These are phyloP conservation scores for Stichodactyla helianthus DNA, from an alignment of 64 coral and sea anemone species.

Conservation along the genomic window DNA sequence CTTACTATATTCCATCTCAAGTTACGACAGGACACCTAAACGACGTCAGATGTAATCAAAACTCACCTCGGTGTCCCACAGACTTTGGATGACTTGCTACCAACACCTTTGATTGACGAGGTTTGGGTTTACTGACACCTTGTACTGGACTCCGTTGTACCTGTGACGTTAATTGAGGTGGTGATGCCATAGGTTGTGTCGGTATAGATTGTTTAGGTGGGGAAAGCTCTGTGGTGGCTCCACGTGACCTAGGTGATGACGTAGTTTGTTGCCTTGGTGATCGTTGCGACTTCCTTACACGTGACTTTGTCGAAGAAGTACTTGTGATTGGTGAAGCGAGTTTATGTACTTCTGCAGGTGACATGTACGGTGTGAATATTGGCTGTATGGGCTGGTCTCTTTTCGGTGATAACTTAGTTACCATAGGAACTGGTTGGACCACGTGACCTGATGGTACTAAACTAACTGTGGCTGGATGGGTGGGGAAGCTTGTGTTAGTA, in stretches of 20 bases:
- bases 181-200: conserved; percentile 8
- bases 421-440: background rate
- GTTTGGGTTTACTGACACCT: conserved; percentile 18
- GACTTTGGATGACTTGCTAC: background rate
- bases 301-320: background rate
- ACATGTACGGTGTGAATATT: conserved; percentile 25
- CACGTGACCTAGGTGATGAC: background rate
- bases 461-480: background rate
- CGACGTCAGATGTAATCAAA: background rate
- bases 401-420: background rate
- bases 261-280: background rate
- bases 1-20: no score
- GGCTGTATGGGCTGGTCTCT: background rate
- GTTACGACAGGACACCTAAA: background rate
- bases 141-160: background rate
- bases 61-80: background rate
- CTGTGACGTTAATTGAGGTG: conserved; percentile 15
- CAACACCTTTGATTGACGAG: conserved; percentile 9
- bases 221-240: background rate
- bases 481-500: background rate
- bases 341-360: conserved; percentile 24
- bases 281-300: background rate
- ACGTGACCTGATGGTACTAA: conserved; percentile 6
- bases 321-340: conserved; percentile 4
- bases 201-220: background rate